A percentile compares a stretch with the other conserved stretches of the same genome.
phyloP scores from a whole-genome alignment of 2,797 vertebrate genomes.

The Furcifer pardalis region DNA sequence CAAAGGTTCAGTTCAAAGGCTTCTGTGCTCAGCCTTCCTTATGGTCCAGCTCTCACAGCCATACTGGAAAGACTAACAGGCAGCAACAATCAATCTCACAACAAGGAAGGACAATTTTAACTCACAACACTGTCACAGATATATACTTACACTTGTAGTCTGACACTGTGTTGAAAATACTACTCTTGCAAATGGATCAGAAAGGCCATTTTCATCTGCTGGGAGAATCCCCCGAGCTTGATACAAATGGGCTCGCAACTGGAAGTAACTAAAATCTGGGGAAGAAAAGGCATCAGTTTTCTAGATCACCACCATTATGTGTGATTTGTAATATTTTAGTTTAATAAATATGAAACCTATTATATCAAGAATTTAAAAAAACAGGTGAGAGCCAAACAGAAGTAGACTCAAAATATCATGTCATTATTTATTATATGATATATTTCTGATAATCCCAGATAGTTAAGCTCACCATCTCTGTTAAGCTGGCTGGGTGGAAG shows the following conservation, averaged over 20 bases:
- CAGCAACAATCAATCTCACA: too few species aligned
- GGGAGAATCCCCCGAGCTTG: conserved; percentile 90
- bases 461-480: conserved; percentile 82
- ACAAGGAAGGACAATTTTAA: background rate
- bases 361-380: too few species aligned
- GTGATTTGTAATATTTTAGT: background rate
- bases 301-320: background rate
- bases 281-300: background rate
- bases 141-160: conserved; percentile 80
- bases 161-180: conserved; percentile 92
- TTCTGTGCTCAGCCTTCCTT: too few species aligned
- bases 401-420: background rate
- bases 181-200: conserved; percentile 88
- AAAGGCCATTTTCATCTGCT: conserved; percentile 90
- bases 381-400: too few species aligned
- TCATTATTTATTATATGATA: background rate
- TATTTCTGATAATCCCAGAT: background rate
- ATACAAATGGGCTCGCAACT: conserved; percentile 91
- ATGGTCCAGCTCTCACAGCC: too few species aligned
- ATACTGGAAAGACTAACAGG: too few species aligned
- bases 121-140: background rate
- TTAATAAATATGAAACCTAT: too few species aligned
- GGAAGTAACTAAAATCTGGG: conserved; percentile 87
- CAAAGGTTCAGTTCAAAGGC: too few species aligned
- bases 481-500: conserved; percentile 78